These are phyloP conservation scores for Lepilemur ruficaudatus DNA, from an alignment of 2,797 vertebrate species.

Conservation along the genomic window DNA sequence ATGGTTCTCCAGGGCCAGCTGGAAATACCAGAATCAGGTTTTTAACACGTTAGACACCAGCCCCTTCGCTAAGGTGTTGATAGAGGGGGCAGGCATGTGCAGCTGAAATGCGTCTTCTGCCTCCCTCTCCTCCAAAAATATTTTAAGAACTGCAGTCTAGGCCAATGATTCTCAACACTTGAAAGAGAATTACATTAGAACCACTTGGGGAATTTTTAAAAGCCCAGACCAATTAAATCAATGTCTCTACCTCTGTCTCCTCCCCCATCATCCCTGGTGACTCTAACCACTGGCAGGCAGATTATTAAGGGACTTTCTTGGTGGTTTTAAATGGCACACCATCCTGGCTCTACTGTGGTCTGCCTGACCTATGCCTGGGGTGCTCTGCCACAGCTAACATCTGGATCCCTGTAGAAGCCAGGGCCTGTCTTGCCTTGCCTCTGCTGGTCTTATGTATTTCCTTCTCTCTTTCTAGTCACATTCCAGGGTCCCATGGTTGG, in stretches of 20 bases:
- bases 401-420: neutral
- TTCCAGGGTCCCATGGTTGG: neutral
- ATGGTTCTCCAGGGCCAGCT: neutral
- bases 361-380: neutral
- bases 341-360: neutral
- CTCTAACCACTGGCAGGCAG: neutral
- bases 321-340: neutral
- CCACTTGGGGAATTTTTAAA: neutral
- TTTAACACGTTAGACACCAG: neutral
- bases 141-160: neutral
- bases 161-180: neutral
- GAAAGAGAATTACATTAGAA: constrained; percentile 20
- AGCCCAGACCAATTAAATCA: neutral
- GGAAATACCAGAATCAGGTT: neutral
- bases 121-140: neutral
- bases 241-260: neutral
- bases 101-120: neutral
- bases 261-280: neutral
- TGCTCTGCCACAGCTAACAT: neutral
- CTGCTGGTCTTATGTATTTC: neutral
- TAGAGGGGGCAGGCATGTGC: neutral
- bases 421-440: neutral
- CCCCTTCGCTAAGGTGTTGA: neutral
- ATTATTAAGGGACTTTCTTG: neutral
- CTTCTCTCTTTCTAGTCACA: neutral